Conservation (phyloP, 2,797 vertebrate genomes). For the Melanotaenia maccullochi region DNA sequence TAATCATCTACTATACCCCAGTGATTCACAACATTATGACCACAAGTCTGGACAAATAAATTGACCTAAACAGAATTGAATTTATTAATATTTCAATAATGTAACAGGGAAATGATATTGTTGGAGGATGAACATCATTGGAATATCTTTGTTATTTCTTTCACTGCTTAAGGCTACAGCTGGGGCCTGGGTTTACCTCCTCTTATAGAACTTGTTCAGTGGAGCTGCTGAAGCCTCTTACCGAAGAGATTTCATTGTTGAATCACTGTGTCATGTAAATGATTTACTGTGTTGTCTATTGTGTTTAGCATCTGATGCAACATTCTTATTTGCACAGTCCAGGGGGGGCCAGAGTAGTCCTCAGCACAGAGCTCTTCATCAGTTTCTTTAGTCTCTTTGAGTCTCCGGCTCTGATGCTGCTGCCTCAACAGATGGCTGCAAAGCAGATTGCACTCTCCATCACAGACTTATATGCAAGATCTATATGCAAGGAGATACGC, state of each 20-base stretch:
- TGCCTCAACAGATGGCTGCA: slow-evolving; percentile 2
- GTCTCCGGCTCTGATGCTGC: neutral
- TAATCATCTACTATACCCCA: neutral
- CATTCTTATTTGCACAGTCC: neutral
- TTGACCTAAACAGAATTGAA: neutral
- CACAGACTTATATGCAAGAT: neutral
- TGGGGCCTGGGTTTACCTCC: neutral
- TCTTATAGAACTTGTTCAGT: neutral
- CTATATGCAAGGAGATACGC: neutral
- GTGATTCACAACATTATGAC: slow-evolving; percentile 1
- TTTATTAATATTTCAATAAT: neutral
- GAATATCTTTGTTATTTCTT: neutral
- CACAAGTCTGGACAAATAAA: neutral
- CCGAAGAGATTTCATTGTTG: neutral
- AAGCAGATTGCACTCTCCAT: neutral
- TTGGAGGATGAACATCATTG: neutral
- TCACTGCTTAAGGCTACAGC: neutral
- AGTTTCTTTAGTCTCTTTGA: neutral
- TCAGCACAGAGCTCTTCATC: neutral
- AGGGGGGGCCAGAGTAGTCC: neutral
- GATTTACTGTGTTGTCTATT: neutral
- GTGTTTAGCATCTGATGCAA: neutral
- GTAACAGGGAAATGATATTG: neutral
- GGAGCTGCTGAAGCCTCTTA: neutral
- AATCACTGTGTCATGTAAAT: neutral